Evolutionary conservation across 2,113 vertebrate genomes (phyloP).

Genomic region (Coptodon bakossiorum): DNA sequence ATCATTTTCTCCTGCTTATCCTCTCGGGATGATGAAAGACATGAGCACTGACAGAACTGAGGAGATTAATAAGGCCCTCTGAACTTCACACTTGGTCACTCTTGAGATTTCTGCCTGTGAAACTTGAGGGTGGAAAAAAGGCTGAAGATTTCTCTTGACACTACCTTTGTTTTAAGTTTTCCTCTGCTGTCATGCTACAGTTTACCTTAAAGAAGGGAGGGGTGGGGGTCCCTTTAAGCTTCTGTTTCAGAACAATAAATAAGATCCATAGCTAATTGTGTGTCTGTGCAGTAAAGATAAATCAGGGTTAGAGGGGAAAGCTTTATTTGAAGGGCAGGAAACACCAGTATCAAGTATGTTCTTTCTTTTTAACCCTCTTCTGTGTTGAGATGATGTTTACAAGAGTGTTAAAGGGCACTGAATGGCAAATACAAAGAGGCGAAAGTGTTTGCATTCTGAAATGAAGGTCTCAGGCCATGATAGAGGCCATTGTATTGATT

Average conservation of each 20-base stretch:
- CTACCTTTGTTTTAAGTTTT: background rate
- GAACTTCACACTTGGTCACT: constrained; percentile 19
- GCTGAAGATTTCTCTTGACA: background rate
- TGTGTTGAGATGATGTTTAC: background rate
- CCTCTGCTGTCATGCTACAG: background rate
- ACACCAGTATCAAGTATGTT: background rate
- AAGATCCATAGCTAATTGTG: background rate
- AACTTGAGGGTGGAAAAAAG: background rate
- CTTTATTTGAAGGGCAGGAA: background rate
- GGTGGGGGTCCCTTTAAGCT: background rate
- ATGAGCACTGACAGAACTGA: background rate
- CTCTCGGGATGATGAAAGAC: background rate
- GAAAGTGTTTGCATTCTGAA: background rate
- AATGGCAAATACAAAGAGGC: background rate
- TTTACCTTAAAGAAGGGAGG: background rate
- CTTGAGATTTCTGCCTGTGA: background rate
- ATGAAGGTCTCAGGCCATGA: background rate
- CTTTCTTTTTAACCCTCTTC: background rate
- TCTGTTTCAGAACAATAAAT: background rate
- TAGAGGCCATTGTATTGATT: background rate
- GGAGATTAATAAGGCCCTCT: constrained; percentile 12
- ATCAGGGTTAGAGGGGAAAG: background rate
- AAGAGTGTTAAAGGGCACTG: background rate
- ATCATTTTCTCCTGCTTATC: background rate
- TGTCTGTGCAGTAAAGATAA: background rate